Base-by-base conservation (phyloP, 2,888 invertebrate species). In the Exocentrus adspersus region DNA sequence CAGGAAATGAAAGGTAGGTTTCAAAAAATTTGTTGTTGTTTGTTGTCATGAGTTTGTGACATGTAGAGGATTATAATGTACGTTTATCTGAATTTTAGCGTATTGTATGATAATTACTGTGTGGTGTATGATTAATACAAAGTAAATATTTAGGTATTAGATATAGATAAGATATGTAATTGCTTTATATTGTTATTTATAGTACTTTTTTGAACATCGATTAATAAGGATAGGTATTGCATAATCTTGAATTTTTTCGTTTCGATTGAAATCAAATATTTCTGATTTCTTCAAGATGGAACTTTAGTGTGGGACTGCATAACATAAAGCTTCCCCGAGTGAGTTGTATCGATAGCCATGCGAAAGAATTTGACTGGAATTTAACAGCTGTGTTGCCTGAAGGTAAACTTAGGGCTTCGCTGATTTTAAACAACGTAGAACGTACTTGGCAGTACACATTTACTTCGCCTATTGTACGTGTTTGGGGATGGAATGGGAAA, bases 261-360 rank as follows among this genome's bases (percentile, higher is more conserved):
- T 3, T 3, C 7, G 7, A 5, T 24, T 24, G 3, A 24, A 24
- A 5, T 24, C 7, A 24, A 24, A 24, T 24, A 24, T 24, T 24
- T 24, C 3, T 24, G 4, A 24, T 24, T 24, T 24, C 24, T n/a
- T 37, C 5, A 12, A 85, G 95, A 78, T 97, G 97, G 97, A 97
- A 97, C 85, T 97, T 96, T 81, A 96, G 95, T 81, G 97, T 97
- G 17, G 95, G 93, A 0, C 91, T 93, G 71, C 94, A 96, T 81
- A 92, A 95, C 72, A 78, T 97, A 52, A 89, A 90, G 59, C 62
- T 90, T 76, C 76, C 86, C 60, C 82, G 84, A 60, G 81, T 83
- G 46, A 78, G 76, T 67, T 83, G 83, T 67, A 74, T 80, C n/a
- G 76, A 79, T 61, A 56, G 69, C 2, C 70, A 77, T 58, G 65